Conservation (phyloP, 2,888 invertebrate species). For the Ypsolopha scabrella region DNA sequence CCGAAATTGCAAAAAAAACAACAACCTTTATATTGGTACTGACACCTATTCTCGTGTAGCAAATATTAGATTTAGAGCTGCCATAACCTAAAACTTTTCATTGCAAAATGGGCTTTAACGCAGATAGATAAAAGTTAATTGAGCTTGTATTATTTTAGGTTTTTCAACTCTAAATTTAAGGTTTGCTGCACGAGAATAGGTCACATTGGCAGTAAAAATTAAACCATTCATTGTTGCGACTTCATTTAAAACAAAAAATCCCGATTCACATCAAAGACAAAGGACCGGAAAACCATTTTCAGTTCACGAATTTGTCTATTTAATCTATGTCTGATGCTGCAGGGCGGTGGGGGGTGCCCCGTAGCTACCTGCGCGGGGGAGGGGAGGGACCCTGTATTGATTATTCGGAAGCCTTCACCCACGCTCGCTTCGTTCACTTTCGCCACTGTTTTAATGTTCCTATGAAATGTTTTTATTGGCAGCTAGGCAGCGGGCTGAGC, state of each 20-base stretch:
- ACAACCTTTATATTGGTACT: too few species aligned
- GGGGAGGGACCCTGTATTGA: slow-evolving; percentile 37
- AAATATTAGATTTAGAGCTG: too few species aligned
- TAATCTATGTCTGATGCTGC: slow-evolving; percentile 8
- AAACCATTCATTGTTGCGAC: too few species aligned
- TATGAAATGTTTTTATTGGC: slow-evolving; percentile 66
- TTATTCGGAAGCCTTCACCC: slow-evolving; percentile 28
- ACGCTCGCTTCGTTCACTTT: slow-evolving; percentile 68
- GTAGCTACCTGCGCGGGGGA: slow-evolving; percentile 45
- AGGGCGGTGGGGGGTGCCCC: slow-evolving; percentile 22
- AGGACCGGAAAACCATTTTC: background rate
- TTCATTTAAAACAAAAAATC: background rate
- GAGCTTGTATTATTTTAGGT: too few species aligned
- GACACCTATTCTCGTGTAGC: too few species aligned
- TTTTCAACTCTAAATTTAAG: too few species aligned
- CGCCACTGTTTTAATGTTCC: slow-evolving; percentile 66
- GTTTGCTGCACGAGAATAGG: too few species aligned
- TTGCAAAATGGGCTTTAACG: too few species aligned
- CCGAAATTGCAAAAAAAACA: too few species aligned
- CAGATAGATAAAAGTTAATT: too few species aligned
- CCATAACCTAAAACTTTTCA: too few species aligned
- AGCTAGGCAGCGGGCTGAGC: slow-evolving; percentile 37
- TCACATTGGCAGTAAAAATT: too few species aligned
- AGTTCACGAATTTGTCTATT: background rate
- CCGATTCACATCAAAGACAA: background rate